Evolutionary conservation across 2,888 invertebrate genomes (phyloP), one percentile per base, ranked within the genome.

Genomic region (Synergus itoensis): DNA sequence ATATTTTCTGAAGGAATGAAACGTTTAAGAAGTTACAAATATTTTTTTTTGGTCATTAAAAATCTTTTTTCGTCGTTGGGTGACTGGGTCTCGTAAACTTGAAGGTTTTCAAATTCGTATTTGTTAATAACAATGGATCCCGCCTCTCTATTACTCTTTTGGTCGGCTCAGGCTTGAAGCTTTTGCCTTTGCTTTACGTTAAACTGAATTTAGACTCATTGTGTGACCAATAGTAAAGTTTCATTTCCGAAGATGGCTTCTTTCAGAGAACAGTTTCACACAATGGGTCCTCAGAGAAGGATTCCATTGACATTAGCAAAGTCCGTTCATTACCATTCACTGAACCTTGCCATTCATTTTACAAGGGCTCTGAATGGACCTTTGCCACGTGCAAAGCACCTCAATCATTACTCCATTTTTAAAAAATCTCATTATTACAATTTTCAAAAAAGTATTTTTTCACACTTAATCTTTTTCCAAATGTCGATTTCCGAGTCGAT

Each of bases 241-340:
- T 73, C 48, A 73, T 73, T 53, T 73, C 36, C 36, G 73, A 73
- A 73, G 73, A 73, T 73, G 73, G 73, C 73, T 73, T 73, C 73
- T 73, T 73, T 73, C 73, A 73, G 73, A 53, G 53, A 73, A 73
- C 11, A 69, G 45, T 45, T 18, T 7, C 12, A 21, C 9, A 73
- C 73, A 73, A 73, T 53, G 21, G 73, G 53, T 73, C 48, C 73
- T 73, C 53, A 73, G 73, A 73, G 16, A 73, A 73, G n/a, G 53
- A 73, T 73, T 36, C 73, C 73, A 73, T 73, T 73, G 73, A 73
- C 53, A 73, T 73, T 73, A 73, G 73, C 73, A 40, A 73, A 73
- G 73, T 73, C 73, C n/a, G 73, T 73, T 73, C 73, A 73, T 73
- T 73, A 73, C 73, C 73, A 73, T 73, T 73, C 73, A 73, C 73